Evolutionary conservation across 2,113 vertebrate species (phyloP).

Genomic region (Uropsilus gracilis): DNA sequence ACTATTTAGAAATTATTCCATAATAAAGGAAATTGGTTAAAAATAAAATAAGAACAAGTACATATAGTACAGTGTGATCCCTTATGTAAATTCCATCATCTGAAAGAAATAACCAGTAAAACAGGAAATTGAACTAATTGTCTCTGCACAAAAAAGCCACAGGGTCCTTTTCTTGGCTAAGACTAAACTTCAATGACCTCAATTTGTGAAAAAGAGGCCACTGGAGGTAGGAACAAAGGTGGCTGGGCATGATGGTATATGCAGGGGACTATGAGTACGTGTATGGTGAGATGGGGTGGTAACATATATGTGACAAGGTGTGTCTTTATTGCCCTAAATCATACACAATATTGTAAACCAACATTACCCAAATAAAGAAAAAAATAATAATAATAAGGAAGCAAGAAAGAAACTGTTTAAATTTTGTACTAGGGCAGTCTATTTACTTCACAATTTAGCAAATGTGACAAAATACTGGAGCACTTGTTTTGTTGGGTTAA

Average conservation of each 20-base stretch:
- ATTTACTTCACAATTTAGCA: neutral
- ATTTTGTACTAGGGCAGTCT: neutral
- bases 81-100: neutral
- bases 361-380: too few species aligned
- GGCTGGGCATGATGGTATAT: too few species aligned
- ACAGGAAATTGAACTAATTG: neutral
- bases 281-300: too few species aligned
- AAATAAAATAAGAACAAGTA: neutral
- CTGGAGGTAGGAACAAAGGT: too few species aligned
- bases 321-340: too few species aligned
- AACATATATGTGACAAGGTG: too few species aligned
- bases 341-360: too few species aligned
- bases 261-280: too few species aligned
- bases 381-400: neutral
- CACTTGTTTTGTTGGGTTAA: neutral
- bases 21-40: neutral
- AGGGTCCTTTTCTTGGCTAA: neutral
- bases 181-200: neutral
- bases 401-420: neutral
- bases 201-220: neutral
- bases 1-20: neutral
- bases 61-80: neutral
- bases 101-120: neutral
- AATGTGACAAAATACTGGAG: neutral
- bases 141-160: neutral